phyloP scores from a whole-genome alignment of 2,797 vertebrate species.

The Perodicticus potto region DNA sequence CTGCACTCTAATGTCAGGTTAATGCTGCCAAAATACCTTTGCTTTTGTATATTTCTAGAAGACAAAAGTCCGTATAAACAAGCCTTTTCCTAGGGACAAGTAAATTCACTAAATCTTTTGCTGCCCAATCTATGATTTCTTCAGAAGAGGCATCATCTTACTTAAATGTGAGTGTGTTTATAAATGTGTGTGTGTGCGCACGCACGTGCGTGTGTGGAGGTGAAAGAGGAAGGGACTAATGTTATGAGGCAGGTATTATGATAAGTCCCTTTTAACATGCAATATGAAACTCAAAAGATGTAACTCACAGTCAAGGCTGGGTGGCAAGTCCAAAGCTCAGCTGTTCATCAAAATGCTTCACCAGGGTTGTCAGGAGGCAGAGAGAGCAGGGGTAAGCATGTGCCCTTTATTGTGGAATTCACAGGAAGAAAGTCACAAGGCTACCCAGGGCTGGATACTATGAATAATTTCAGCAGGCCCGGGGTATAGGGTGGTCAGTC shows the following conservation, averaged over 20 bases:
- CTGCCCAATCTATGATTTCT: background rate
- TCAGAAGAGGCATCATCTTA: background rate
- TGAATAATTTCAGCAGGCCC: background rate
- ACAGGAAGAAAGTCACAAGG: background rate
- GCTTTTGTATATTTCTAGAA: conserved; percentile 18
- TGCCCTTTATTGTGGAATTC: background rate
- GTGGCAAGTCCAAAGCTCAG: background rate
- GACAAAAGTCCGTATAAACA: background rate
- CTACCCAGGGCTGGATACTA: background rate
- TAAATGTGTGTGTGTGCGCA: background rate
- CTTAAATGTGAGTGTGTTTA: background rate
- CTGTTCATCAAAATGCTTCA: background rate
- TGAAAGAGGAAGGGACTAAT: background rate
- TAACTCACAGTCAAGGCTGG: background rate
- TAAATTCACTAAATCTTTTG: background rate
- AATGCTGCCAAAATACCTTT: conserved; percentile 53
- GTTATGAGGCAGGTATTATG: background rate
- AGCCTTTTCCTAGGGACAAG: conserved; percentile 35
- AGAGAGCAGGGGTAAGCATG: background rate
- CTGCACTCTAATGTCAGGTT: conserved; percentile 43
- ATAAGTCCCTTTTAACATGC: background rate
- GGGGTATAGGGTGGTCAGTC: background rate
- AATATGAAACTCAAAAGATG: background rate
- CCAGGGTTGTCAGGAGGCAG: background rate
- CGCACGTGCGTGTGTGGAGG: too few species aligned